phyloP scores from a whole-genome alignment of 2,888 invertebrate species.

The Noctua janthe region DNA sequence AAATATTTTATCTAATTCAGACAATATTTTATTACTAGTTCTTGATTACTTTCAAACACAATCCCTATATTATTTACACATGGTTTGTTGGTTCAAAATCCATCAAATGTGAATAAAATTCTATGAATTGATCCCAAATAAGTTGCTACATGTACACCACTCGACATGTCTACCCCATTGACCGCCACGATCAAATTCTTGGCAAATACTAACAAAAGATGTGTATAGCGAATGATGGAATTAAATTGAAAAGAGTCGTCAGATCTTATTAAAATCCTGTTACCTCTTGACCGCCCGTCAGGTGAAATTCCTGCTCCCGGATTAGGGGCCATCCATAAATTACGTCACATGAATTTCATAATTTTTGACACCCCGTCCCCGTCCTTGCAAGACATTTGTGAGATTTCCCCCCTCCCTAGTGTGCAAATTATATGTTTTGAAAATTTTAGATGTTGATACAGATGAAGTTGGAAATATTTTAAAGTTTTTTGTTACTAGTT shows the following conservation, averaged over 20 bases:
- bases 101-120: background rate
- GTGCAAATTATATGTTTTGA: no score
- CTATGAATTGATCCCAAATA: background rate
- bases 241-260: background rate
- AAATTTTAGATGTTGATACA: no score
- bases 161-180: background rate
- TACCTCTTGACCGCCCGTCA: background rate
- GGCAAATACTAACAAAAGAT: constrained; percentile 17
- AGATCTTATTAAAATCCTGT: background rate
- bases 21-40: background rate
- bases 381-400: no score
- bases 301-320: background rate
- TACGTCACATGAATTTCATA: no score
- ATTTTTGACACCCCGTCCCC: no score
- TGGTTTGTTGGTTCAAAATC: background rate
- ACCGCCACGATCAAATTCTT: background rate
- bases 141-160: background rate
- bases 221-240: background rate
- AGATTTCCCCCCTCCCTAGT: no score
- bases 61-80: background rate
- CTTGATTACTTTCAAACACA: background rate
- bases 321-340: background rate
- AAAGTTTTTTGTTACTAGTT: no score
- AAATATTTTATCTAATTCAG: background rate
- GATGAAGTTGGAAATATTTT: no score